phyloP scores from a whole-genome alignment of 2,113 vertebrate species.

The Perca fluviatilis region DNA sequence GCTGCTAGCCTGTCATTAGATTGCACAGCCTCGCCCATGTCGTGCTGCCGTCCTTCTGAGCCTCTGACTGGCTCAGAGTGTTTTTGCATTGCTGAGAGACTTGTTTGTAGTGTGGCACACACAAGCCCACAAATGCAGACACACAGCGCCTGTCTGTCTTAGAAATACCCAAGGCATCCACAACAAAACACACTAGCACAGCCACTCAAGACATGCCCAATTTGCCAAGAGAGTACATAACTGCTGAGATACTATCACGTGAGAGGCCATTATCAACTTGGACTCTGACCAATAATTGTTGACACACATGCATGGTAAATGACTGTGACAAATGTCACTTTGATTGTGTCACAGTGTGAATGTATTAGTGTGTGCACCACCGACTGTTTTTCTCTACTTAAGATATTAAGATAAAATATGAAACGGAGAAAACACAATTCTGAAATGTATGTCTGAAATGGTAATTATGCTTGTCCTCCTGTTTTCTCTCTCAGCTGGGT shows the following conservation, averaged over 20 bases:
- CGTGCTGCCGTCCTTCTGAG: conserved; percentile 1
- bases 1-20: conserved; percentile 56
- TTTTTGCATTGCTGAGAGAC: conserved; percentile 18
- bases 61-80: conserved; percentile 17
- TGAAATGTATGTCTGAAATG: conserved; percentile 22
- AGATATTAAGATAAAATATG: background rate
- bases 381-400: background rate
- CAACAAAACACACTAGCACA: conserved; percentile 3
- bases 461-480: background rate
- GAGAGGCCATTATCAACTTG: background rate
- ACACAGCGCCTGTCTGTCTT: background rate
- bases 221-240: conserved; percentile 9
- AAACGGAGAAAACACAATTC: background rate
- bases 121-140: conserved; percentile 42
- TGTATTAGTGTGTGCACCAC: conserved; percentile 2
- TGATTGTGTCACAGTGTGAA: background rate
- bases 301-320: background rate
- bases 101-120: conserved; percentile 29
- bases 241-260: conserved; percentile 28
- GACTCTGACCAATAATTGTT: conserved; percentile 31
- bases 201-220: background rate
- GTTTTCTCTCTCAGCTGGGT: conserved; percentile 88
- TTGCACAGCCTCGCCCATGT: conserved; percentile 45
- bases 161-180: background rate
- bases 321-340: background rate